These are phyloP conservation scores for Cirrhinus mrigala DNA, from an alignment of 2,797 vertebrate species.

Conservation along the genomic window DNA sequence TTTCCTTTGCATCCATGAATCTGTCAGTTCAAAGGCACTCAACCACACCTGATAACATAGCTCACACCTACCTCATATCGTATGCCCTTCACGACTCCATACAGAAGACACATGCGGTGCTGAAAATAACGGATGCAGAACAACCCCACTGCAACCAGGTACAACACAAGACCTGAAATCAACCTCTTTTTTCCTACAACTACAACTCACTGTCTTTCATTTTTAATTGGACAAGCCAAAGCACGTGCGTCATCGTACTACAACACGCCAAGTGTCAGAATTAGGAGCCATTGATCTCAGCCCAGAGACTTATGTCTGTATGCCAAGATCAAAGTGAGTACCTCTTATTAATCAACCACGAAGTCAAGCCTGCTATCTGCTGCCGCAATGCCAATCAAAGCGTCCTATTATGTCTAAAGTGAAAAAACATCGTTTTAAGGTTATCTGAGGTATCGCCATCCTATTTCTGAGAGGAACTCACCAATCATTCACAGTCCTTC, in stretches of 20 bases:
- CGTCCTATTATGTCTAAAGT: constrained; percentile 21
- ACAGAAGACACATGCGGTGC: constrained; percentile 60
- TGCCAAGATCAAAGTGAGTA: constrained; percentile 70
- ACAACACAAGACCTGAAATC: background rate
- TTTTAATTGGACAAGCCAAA: constrained; percentile 52
- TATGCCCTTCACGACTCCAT: constrained; percentile 64
- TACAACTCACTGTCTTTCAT: constrained; percentile 17
- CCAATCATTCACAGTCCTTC: constrained; percentile 50
- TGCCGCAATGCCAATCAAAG: constrained; percentile 59
- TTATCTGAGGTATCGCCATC: constrained; percentile 57
- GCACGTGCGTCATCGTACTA: constrained; percentile 9
- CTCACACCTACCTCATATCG: constrained; percentile 57
- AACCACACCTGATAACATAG: constrained; percentile 53
- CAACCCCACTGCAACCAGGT: background rate
- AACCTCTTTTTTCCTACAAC: constrained; percentile 12
- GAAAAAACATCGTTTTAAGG: constrained; percentile 17
- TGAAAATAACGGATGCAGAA: constrained; percentile 15
- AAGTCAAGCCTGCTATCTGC: constrained; percentile 63
- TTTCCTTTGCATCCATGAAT: constrained; percentile 66
- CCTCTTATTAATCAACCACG: constrained; percentile 67
- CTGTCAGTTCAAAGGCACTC: constrained; percentile 72
- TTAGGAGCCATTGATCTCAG: constrained; percentile 45
- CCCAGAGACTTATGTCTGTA: constrained; percentile 36
- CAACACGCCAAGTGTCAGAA: constrained; percentile 33
- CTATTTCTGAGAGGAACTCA: constrained; percentile 46